Evolutionary conservation across 2,113 vertebrate genomes (phyloP).

Genomic region (Oncorhynchus keta): DNA sequence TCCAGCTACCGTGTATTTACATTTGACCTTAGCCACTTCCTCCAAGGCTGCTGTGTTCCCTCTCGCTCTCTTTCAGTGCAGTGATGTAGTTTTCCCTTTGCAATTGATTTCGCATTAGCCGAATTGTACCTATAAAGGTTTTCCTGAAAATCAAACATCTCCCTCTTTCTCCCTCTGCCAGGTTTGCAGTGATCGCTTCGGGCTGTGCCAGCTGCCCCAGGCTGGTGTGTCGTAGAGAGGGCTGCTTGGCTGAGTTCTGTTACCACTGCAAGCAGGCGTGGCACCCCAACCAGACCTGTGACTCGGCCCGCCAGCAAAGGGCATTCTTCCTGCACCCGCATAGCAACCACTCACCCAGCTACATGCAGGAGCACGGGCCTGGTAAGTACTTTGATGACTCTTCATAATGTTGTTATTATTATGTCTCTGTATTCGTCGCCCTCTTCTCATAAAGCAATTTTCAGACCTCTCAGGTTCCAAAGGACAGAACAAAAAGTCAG

Average conservation of each 20-base stretch:
- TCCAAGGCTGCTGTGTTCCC: background rate
- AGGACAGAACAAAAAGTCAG: too few relatives aligned
- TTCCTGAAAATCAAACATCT: background rate
- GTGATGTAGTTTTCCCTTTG: too few relatives aligned
- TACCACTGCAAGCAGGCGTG: slow-evolving; percentile 99
- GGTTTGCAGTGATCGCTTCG: slow-evolving; percentile 95
- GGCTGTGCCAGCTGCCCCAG: slow-evolving; percentile 98
- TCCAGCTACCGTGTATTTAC: too few relatives aligned
- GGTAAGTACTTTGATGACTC: slow-evolving; percentile 67
- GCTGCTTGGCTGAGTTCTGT: slow-evolving; percentile 96
- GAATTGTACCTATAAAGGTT: too few relatives aligned
- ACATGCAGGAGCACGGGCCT: slow-evolving; percentile 89
- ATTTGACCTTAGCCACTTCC: background rate
- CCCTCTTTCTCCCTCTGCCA: slow-evolving; percentile 53
- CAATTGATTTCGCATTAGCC: too few relatives aligned
- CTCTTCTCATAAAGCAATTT: too few relatives aligned
- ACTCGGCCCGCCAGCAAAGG: slow-evolving; percentile 94
- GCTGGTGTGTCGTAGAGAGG: slow-evolving; percentile 91
- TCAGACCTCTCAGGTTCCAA: too few relatives aligned
- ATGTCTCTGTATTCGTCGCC: too few relatives aligned
- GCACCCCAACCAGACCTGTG: slow-evolving; percentile 98
- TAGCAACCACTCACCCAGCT: slow-evolving; percentile 95
- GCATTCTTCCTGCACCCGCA: slow-evolving; percentile 88
- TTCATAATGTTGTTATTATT: background rate
- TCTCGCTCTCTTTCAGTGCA: background rate